Evolutionary conservation across 1,140 invertebrate genomes (phyloP).

Genomic region (Caenorhabditis brenneri): DNA sequence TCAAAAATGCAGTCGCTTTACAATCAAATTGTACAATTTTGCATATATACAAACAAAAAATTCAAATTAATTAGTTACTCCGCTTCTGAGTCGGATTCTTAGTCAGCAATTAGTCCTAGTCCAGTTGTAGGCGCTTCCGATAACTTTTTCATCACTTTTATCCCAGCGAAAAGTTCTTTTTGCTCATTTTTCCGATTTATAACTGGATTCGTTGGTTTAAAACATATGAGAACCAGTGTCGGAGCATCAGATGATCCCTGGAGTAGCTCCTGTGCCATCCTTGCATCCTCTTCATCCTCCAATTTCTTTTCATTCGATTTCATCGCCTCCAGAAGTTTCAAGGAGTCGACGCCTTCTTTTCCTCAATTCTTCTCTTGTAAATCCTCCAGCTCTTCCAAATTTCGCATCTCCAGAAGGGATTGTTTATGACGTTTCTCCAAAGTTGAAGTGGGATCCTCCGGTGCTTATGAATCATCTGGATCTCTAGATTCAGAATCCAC

Average conservation of each 20-base stretch:
- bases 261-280: not conserved
- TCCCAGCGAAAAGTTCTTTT: not conserved
- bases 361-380: not conserved
- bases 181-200: not conserved
- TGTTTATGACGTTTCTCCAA: not conserved
- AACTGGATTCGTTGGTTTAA: not conserved
- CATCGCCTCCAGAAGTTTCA: not conserved
- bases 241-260: not conserved
- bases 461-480: not conserved
- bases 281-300: not conserved
- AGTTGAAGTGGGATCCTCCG: not conserved
- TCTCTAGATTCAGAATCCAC: too few species aligned
- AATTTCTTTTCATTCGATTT: not conserved
- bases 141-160: not conserved
- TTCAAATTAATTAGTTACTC: too few species aligned
- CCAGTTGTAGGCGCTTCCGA: not conserved
- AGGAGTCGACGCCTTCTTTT: not conserved
- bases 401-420: not conserved
- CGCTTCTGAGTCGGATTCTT: not conserved
- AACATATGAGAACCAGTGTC: too few species aligned
- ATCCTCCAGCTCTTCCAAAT: not conserved
- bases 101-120: not conserved
- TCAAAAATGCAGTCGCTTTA: too few species aligned
- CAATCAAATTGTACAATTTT: not conserved
- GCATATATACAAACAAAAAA: not conserved